Percentiles rank a stretch among this genome's conserved stretches.
Conservation (phyloP, 1,140 invertebrate genomes). For the Drosophila dunni region DNA sequence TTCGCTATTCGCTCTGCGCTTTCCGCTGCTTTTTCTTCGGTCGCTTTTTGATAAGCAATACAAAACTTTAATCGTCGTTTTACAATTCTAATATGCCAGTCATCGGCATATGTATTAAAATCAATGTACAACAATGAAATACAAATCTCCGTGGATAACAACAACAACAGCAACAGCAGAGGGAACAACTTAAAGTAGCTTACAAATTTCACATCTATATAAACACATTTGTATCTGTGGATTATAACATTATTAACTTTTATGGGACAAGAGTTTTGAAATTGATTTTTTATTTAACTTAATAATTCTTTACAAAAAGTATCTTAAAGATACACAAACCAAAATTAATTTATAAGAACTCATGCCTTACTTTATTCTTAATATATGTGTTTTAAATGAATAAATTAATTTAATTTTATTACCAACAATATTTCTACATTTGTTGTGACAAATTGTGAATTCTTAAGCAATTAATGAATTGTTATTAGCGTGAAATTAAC, state of each 20-base stretch:
- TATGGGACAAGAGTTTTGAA: neutral
- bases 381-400: neutral
- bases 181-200: slow-evolving; percentile 14
- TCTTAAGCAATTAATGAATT: neutral
- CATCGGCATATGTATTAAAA: slow-evolving; percentile 47
- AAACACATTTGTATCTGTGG: neutral
- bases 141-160: slow-evolving; percentile 38
- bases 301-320: too few species aligned
- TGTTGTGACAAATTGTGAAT: neutral
- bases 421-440: neutral
- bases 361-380: too few species aligned
- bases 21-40: slow-evolving; percentile 24
- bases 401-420: neutral
- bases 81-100: slow-evolving; percentile 58
- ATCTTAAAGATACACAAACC: too few species aligned
- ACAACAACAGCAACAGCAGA: slow-evolving; percentile 2
- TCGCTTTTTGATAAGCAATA: slow-evolving; percentile 48
- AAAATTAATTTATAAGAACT: too few species aligned
- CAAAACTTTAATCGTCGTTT: slow-evolving; percentile 77
- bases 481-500: slow-evolving; percentile 9
- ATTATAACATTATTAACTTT: slow-evolving; percentile 12
- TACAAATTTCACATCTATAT: neutral
- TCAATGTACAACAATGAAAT: slow-evolving; percentile 61
- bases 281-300: neutral
- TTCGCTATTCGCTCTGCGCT: neutral